Evolutionary conservation across 1,140 invertebrate species (phyloP), one percentile per base, ranked within the genome.

Genomic region (Pseudomyrmex cubaensis): DNA sequence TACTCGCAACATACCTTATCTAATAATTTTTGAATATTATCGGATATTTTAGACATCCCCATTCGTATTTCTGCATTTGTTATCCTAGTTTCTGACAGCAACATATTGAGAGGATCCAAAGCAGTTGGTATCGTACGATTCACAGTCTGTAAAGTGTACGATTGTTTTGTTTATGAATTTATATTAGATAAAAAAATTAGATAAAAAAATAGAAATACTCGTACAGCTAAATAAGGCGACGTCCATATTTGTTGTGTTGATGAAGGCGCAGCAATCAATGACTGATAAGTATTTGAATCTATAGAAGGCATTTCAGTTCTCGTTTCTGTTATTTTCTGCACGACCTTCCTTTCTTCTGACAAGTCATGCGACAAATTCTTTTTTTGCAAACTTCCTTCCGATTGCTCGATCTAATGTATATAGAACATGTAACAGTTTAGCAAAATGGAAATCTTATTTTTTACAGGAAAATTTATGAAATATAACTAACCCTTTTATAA

Each of bases 21-120:
- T 10, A 94, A 84, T 52, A 94, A 80, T 83, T 93, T 93, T 82
- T 95, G 93, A n/a, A 95, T 90, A 88, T 94, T 94, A 66, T 95
- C 94, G 13, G 92, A 87, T 76, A 94, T 90, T 82, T 93, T 94
- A 2, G 92, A 90, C 83, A 95, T 91, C 50, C 92, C 93, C 92
- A 95, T 95, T 86, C 94, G 87, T 25, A 95, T 91, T 87, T 95
- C 94, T 12, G 94, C 78, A 80, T 94, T 94, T 44, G 94, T 92
- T 22, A 93, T 94, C 85, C 94, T 88, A 35, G 90, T 91, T 90
- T 95, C 94, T 7, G 94, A 92, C 52, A 94, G 84, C 70, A 94
- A 92, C 56, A 95, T 86, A 85, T 94, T 93, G 9, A 94, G 83
- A 13, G 93, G 91, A 90, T 93, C 92, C 44, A 92, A 57, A 20